Percentiles rank a stretch among this genome's conserved stretches.
phyloP scores from a whole-genome alignment of 2,113 vertebrate genomes.

The Lethenteron camtschaticum region DNA sequence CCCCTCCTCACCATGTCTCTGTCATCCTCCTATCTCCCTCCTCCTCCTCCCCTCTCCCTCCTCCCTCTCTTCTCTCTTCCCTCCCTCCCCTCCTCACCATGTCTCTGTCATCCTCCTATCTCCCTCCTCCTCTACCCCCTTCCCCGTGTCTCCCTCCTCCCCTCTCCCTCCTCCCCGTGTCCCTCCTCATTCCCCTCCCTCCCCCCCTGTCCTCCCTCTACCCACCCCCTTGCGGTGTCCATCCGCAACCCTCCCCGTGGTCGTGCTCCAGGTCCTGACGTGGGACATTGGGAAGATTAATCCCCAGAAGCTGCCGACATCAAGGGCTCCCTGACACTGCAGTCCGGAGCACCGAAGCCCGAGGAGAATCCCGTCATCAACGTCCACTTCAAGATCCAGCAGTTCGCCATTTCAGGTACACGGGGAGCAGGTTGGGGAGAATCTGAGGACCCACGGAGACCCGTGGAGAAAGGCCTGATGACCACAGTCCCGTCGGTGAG shows the following conservation, averaged over 20 bases:
- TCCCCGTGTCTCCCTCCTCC: no score
- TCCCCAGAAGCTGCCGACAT: slow-evolving; percentile 72
- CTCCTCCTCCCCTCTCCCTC: not conserved
- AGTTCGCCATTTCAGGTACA: slow-evolving; percentile 82
- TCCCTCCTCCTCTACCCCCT: no score
- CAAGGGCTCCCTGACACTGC: slow-evolving; percentile 56
- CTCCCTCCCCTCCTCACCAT: no score
- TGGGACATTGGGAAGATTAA: slow-evolving; percentile 91
- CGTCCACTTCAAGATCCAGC: slow-evolving; percentile 77
- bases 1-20: not conserved
- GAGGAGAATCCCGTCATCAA: slow-evolving; percentile 81
- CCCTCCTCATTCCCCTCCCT: no score
- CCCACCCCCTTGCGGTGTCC: no score
- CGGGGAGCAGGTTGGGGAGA: no score
- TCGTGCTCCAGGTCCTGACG: slow-evolving; percentile 35
- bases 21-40: not conserved
- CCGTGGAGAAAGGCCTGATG: not conserved
- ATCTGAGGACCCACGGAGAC: no score
- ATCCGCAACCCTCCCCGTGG: slow-evolving; percentile 7
- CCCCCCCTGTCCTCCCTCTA: no score
- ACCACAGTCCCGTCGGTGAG: not conserved
- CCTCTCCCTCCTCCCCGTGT: not conserved
- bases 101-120: no score
- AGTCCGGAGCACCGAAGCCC: slow-evolving; percentile 59
- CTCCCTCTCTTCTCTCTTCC: no score